phyloP scores from a whole-genome alignment of 2,888 invertebrate species.

The Orgyia antiqua region DNA sequence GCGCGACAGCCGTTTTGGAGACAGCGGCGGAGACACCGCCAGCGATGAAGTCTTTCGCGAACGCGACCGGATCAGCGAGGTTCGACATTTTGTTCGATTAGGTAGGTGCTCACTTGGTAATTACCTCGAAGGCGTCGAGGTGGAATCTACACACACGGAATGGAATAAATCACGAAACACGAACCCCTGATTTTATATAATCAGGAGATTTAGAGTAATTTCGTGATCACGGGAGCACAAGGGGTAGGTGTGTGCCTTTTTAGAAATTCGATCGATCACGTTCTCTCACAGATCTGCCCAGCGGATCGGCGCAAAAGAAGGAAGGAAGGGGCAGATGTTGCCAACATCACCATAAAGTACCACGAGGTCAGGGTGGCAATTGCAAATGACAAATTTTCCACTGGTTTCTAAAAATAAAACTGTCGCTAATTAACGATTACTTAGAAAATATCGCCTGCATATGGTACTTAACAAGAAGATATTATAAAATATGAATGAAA shows the following conservation, averaged over 20 bases:
- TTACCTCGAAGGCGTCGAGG: conserved; percentile 52
- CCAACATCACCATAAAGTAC: conserved; percentile 63
- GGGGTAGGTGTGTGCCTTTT: conserved; percentile 76
- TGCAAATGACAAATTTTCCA: conserved; percentile 19
- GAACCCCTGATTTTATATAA: conserved; percentile 63
- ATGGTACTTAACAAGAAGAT: no score
- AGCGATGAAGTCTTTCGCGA: conserved; percentile 94
- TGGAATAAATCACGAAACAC: conserved; percentile 70
- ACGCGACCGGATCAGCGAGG: conserved; percentile 87
- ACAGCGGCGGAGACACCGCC: conserved; percentile 96
- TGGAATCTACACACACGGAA: conserved; percentile 64
- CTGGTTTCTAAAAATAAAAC: conserved; percentile 18
- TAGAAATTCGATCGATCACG: conserved; percentile 78
- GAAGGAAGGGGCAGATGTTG: conserved; percentile 71
- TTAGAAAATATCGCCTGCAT: no score
- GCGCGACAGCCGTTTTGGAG: conserved; percentile 97
- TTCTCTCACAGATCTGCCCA: conserved; percentile 70
- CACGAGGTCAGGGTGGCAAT: conserved; percentile 67
- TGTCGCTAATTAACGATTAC: background rate
- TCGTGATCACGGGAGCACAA: conserved; percentile 75
- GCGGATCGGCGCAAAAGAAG: conserved; percentile 75
- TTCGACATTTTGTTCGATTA: conserved; percentile 69
- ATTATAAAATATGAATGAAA: no score
- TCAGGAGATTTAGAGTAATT: conserved; percentile 72
- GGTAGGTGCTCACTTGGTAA: conserved; percentile 53